Evolutionary conservation across 2,113 vertebrate genomes (phyloP).

Genomic region (Blennius ocellaris): DNA sequence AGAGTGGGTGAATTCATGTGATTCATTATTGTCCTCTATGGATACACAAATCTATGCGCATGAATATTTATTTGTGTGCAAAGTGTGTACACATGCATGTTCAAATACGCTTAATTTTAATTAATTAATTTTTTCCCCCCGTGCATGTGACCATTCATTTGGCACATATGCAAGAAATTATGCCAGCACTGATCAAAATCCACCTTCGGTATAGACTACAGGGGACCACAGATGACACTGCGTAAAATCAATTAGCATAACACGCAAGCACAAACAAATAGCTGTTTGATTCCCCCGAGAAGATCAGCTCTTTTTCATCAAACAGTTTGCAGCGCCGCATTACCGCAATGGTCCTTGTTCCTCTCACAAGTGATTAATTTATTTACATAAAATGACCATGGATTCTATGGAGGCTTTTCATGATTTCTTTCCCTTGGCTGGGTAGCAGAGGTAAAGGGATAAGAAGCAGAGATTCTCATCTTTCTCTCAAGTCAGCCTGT

Average conservation of each 20-base stretch:
- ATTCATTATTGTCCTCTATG: too few species aligned
- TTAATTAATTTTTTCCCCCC: neutral
- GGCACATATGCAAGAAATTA: constrained; percentile 27
- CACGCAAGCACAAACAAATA: constrained; percentile 29
- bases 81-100: neutral
- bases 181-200: constrained; percentile 32
- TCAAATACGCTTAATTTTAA: neutral
- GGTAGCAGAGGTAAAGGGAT: constrained; percentile 22
- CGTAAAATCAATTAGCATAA: constrained; percentile 51
- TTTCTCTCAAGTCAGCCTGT: constrained; percentile 28
- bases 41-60: neutral
- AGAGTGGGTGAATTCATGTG: too few species aligned
- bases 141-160: neutral
- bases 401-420: constrained; percentile 32
- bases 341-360: constrained; percentile 28
- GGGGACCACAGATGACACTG: constrained; percentile 1
- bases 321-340: constrained; percentile 28
- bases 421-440: constrained; percentile 1
- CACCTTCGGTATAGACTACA: neutral
- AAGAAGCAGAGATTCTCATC: constrained; percentile 16
- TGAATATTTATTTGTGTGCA: neutral
- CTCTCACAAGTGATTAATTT: constrained; percentile 48
- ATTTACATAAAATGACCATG: constrained; percentile 45
- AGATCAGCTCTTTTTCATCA: constrained; percentile 36
- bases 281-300: constrained; percentile 33